These are phyloP conservation scores for Lobophora halterata DNA, from an alignment of 2,888 invertebrate species.

Conservation along the genomic window DNA sequence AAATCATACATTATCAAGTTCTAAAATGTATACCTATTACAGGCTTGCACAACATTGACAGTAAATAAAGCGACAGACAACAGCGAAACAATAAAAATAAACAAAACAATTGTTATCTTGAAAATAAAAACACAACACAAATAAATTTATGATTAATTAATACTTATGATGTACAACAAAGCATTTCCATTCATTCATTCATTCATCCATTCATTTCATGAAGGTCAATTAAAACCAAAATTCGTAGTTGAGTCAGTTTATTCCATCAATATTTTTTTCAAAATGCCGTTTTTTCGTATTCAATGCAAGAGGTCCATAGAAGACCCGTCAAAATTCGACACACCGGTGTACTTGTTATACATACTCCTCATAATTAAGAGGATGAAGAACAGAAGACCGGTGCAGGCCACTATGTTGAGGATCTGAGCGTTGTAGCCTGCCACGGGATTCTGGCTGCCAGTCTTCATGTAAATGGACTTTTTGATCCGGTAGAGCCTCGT, in stretches of 20 bases:
- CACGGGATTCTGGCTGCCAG: background rate
- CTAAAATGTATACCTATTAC: no score
- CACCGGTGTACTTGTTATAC: constrained; percentile 16
- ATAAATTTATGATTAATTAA: no score
- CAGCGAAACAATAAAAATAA: no score
- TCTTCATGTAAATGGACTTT: constrained; percentile 13
- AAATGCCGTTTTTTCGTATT: no score
- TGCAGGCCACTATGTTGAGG: constrained; percentile 7
- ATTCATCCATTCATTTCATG: constrained; percentile 2
- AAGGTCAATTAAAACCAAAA: constrained; percentile 4
- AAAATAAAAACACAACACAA: no score
- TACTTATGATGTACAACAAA: no score
- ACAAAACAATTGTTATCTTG: no score
- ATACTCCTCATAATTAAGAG: constrained; percentile 10
- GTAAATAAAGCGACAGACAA: no score
- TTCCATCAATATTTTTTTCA: constrained; percentile 6
- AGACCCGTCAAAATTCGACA: constrained; percentile 1
- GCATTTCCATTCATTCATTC: constrained; percentile 1
- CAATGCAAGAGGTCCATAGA: background rate
- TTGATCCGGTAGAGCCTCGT: constrained; percentile 14
- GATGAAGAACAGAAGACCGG: constrained; percentile 9
- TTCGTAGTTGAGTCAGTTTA: constrained; percentile 12
- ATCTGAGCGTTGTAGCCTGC: constrained; percentile 11
- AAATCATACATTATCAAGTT: no score
- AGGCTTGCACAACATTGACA: no score